Evolutionary conservation across 1,140 invertebrate genomes (phyloP).

Genomic region (Bombus consobrinus): DNA sequence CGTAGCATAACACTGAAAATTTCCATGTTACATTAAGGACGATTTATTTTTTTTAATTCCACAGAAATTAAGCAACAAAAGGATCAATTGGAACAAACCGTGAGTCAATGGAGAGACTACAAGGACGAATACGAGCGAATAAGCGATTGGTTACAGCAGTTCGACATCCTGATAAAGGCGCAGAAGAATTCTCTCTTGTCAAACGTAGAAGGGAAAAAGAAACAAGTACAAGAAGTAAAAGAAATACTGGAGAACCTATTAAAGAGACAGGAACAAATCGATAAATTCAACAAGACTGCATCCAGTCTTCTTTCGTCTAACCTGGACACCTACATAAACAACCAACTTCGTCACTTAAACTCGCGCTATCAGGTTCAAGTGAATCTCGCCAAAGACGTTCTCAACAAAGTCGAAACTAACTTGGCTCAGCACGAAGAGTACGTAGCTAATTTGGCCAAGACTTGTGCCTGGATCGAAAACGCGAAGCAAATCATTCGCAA

Average conservation of each 20-base stretch:
- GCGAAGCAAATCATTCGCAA: slow-evolving; percentile 92
- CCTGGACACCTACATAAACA: slow-evolving; percentile 94
- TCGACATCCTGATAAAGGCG: slow-evolving; percentile 95
- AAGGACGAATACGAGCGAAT: slow-evolving; percentile 96
- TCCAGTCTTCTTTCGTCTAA: slow-evolving; percentile 91
- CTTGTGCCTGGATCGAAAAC: slow-evolving; percentile 94
- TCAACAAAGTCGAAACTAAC: slow-evolving; percentile 96
- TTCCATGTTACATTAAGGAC: too few species aligned
- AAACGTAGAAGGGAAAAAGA: slow-evolving; percentile 92
- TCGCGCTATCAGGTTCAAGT: slow-evolving; percentile 95
- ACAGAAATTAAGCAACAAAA: slow-evolving; percentile 92
- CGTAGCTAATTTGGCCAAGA: slow-evolving; percentile 90
- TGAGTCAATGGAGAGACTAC: slow-evolving; percentile 93
- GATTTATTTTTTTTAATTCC: slow-evolving; percentile 29
- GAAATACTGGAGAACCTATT: slow-evolving; percentile 90
- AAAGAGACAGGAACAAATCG: slow-evolving; percentile 92
- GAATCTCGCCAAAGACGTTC: slow-evolving; percentile 95
- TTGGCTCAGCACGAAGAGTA: slow-evolving; percentile 94
- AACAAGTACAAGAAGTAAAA: slow-evolving; percentile 91
- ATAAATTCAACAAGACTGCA: slow-evolving; percentile 91
- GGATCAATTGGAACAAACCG: slow-evolving; percentile 90
- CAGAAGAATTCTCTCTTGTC: slow-evolving; percentile 93
- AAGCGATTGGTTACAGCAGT: slow-evolving; percentile 96
- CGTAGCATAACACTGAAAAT: too few species aligned
- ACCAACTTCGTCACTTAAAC: slow-evolving; percentile 94